Evolutionary conservation across 2,888 invertebrate genomes (phyloP).

Genomic region (Pyrrhia umbra): DNA sequence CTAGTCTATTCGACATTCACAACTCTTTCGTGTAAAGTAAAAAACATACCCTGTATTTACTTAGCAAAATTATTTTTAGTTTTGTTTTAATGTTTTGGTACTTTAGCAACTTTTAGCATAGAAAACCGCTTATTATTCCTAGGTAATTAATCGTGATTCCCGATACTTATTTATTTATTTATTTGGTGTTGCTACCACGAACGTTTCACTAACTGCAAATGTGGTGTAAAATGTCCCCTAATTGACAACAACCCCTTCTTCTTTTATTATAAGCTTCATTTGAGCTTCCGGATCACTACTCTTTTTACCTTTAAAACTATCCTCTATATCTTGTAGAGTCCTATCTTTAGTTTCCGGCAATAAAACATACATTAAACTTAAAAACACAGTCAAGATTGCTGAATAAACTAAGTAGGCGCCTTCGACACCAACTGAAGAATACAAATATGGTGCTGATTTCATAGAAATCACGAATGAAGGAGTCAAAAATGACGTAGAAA

Average conservation of each 20-base stretch:
- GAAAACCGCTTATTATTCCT: too few relatives aligned
- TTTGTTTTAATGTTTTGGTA: constrained; percentile 43
- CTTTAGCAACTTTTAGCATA: constrained; percentile 14
- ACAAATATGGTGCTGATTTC: constrained; percentile 87
- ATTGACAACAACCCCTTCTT: constrained; percentile 58
- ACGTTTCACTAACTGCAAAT: neutral
- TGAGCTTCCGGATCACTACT: constrained; percentile 79
- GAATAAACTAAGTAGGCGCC: constrained; percentile 86
- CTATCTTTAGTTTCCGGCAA: constrained; percentile 86
- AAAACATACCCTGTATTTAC: constrained; percentile 20
- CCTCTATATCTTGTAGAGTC: constrained; percentile 85
- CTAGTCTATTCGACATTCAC: neutral
- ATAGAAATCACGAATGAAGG: constrained; percentile 85
- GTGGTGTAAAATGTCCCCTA: constrained; percentile 9
- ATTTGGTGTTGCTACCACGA: neutral
- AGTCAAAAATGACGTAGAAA: constrained; percentile 85
- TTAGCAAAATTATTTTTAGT: neutral
- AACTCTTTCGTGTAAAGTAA: neutral
- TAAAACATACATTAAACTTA: constrained; percentile 78
- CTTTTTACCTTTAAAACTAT: constrained; percentile 83
- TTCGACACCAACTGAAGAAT: constrained; percentile 83
- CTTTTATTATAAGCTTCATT: constrained; percentile 77
- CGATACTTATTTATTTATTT: neutral
- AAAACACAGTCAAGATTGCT: constrained; percentile 77
- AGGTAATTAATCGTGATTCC: too few relatives aligned